These are phyloP conservation scores for Calycopis cecrops DNA, from an alignment of 1,140 invertebrate species.

Conservation along the genomic window DNA sequence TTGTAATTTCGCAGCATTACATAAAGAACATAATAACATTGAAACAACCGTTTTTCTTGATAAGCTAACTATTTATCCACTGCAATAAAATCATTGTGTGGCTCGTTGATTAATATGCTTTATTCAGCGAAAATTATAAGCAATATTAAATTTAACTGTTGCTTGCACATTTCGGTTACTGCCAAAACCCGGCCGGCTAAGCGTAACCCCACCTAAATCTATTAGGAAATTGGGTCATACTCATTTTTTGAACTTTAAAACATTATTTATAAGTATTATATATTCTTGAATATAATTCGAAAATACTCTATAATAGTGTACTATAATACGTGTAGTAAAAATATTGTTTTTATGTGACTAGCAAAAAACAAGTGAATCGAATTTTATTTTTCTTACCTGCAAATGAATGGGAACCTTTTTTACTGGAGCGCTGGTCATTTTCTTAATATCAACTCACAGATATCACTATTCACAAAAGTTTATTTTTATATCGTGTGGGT, in stretches of 20 bases:
- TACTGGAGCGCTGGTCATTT: conserved; percentile 78
- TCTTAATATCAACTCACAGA: conserved; percentile 44
- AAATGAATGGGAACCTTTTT: conserved; percentile 96
- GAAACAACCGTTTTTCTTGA: too few species aligned
- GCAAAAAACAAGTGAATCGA: conserved; percentile 40
- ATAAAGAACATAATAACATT: too few species aligned
- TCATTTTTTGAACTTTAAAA: neutral
- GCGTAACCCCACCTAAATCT: conserved; percentile 31
- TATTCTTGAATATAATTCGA: too few species aligned
- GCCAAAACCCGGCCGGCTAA: conserved; percentile 37
- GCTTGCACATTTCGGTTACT: conserved; percentile 3
- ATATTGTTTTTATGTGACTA: neutral
- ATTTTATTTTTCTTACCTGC: conserved; percentile 78
- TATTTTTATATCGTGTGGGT: conserved; percentile 62
- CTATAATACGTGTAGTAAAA: neutral
- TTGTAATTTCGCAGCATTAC: too few species aligned
- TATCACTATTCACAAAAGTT: conserved; percentile 52
- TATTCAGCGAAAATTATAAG: too few species aligned
- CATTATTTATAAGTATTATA: neutral
- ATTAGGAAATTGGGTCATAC: conserved; percentile 45
- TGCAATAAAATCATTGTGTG: too few species aligned
- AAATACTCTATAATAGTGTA: too few species aligned
- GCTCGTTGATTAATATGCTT: too few species aligned
- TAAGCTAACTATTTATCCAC: too few species aligned
- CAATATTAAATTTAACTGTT: neutral